phyloP scores from a whole-genome alignment of 1,140 invertebrate genomes.

The Trichoplusia ni region DNA sequence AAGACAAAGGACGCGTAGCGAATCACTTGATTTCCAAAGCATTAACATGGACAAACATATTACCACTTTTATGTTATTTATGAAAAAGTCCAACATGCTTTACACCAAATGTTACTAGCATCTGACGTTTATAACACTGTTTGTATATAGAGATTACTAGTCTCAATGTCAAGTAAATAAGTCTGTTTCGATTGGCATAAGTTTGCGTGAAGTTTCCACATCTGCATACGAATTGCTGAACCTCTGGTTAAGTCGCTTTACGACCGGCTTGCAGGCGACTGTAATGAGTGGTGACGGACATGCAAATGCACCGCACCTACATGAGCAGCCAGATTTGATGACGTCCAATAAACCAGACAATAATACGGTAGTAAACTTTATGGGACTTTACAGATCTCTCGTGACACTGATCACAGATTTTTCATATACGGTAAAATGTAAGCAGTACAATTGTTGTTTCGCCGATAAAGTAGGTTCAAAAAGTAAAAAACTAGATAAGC shows the following conservation, averaged over 20 bases:
- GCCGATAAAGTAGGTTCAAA: slow-evolving; percentile 2
- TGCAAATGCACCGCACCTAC: slow-evolving; percentile 36
- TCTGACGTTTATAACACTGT: neutral
- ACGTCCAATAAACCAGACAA: slow-evolving; percentile 13
- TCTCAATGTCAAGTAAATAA: slow-evolving; percentile 25
- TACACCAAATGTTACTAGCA: neutral
- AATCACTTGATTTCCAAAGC: too few relatives aligned
- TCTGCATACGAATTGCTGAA: slow-evolving; percentile 59
- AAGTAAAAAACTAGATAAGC: slow-evolving; percentile 57
- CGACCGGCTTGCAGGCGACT: slow-evolving; percentile 34
- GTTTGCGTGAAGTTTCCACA: slow-evolving; percentile 45
- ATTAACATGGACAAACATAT: neutral
- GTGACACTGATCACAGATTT: too few relatives aligned
- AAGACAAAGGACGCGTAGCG: too few relatives aligned
- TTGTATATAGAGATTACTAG: slow-evolving; percentile 10
- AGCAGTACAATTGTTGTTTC: too few relatives aligned
- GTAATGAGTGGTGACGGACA: slow-evolving; percentile 39
- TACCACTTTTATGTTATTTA: neutral
- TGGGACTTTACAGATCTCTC: too few relatives aligned
- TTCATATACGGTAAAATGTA: too few relatives aligned
- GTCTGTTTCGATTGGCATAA: slow-evolving; percentile 7
- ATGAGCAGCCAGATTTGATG: slow-evolving; percentile 32
- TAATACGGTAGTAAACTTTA: too few relatives aligned
- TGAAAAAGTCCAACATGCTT: slow-evolving; percentile 6
- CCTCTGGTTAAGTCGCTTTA: slow-evolving; percentile 42